Base-by-base conservation (phyloP, 2,797 vertebrate species). In the Gymnothorax javanicus region DNA sequence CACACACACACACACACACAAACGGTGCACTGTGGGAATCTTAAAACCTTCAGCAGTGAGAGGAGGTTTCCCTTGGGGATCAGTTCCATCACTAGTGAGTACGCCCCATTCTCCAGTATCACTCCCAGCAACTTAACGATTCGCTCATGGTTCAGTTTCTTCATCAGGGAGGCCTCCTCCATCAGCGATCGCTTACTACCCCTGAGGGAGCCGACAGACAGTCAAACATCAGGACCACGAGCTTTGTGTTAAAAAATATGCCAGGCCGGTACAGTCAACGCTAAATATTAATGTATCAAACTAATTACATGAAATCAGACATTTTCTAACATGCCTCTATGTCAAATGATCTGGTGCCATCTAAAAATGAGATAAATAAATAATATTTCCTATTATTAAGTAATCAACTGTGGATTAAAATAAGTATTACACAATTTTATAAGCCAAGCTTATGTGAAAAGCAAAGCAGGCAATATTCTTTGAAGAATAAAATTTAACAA, bases 11-110 rank as follows among this genome's bases (percentile, higher is more conserved):
- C 69, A 71, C 25, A 71, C 67, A 27, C 67, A 71, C 69, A 7
- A 7, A n/a, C 60, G 58, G 54, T 50, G 33, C 25, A 54, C 4
- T 62, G 54, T 54, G 43, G 27, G 59, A 23, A 43, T 33, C 95
- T 96, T 90, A 98, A 96, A 62, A 90, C 91, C 83, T 97, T 91
- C 2, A 99, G 94, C 94, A 99, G 97, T 57, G 90, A 94, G 93
- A 97, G 93, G 87, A 99, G 95, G 93, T 98, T 98, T 2, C 98
- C 98, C 89, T 95, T 96, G 64, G 96, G 94, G 90, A 99, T 95
- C 54, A 97, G 97, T 81, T 99, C 98, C 96, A 99, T 98, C 59
- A 99, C 97, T 8, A 99, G 95, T 0, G 97, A 97, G 91, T 97
- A 98, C 90, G 97, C 97, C 56, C 95, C 92, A 0, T 98, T 97